Base-by-base conservation (phyloP, 2,797 vertebrate species). In the Anabas testudineus region DNA sequence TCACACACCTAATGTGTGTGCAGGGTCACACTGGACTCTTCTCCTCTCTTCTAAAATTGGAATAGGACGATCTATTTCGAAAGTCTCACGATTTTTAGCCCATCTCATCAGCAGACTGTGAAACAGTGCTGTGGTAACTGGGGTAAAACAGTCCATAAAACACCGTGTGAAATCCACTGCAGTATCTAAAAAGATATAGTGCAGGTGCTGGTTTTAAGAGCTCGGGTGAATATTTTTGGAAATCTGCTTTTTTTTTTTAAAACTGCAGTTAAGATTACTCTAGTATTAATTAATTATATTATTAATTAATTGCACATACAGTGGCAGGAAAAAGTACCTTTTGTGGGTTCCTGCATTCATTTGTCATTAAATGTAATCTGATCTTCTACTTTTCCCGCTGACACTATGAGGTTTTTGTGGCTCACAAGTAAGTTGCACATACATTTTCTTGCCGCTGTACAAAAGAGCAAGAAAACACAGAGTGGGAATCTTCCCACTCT, bases 31-130 rank as follows among this genome's bases (percentile, higher is more conserved):
- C 14, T 10, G 36, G 73, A 79, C 41, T 64, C 57, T 26, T 59
- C n/a, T n/a, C 56, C 36, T 15, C 55, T 80, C 53, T 54, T 26
- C 58, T 32, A 46, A 75, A 48, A 74, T 7, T 69, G 43, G 58
- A 64, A 76, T 65, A 39, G 46, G 68, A 76, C 83, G 52, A 87
- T 82, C 73, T 56, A 56, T 72, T 82, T 83, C 30, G 30, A 30
- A 30, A 30, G 30, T 13, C 37, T 64, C 16, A 30, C n/a, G n/a
- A 12, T 53, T 72, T 73, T 46, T 28, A n/a, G 2, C 28, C 58
- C 14, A n/a, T 77, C 73, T 79, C 32, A 0, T 72, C 58, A 45
- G 30, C 34, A 42, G 59, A 69, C 46, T 75, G 37, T 53, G 74
- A 71, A 80, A 67, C 28, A 43, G 48, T n/a, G 14, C 67, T 26